Evolutionary conservation across 2,888 invertebrate species (phyloP), one percentile per base, ranked within the genome.

Genomic region (Nebria salina): DNA sequence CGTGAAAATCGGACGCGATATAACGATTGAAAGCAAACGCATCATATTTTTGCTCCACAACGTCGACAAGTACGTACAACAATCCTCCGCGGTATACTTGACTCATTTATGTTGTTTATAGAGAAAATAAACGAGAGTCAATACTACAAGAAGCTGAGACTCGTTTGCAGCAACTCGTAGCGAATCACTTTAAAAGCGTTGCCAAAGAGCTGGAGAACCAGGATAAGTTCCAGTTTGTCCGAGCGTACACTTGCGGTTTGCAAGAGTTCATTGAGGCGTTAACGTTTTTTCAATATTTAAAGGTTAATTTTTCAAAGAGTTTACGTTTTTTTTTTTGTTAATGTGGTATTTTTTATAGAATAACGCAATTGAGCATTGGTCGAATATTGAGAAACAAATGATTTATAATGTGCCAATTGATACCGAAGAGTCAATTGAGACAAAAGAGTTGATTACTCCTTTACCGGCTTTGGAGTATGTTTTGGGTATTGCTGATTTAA

Each of bases 201-300:
- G 96, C 96, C 0, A 84, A 90, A 9, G 97, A 97, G 87, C 87
- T 97, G 26, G 90, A 92, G 43, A 91, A 92, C 76, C 92, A 93
- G 83, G 96, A 97, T 86, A 91, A 92, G 0, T 94, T 93, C 86
- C 92, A 93, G 83, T 95, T 92, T 86, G 87, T 93, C 1, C 89
- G 92, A 82, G 94, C 95, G 1, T 95, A 92, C 86, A 92, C 93
- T 13, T 89, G 89, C 9, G 94, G 94, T 66, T 85, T 92, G 64
- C 95, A 97, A 87, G 97, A 98, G 88, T 97, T 94, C 85, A 92
- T 97, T 77, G 97, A 98, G 89, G 97, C 97, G 0, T 90, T 93
- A 74, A 94, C 95, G 5, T 94, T 96, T 84, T 94, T 93, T 86
- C 93, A 94, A 81, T 94, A 94, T 84, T 89, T 96, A 83, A 91